Conservation (phyloP, 2,888 invertebrate species). For the Heliconius cydno region DNA sequence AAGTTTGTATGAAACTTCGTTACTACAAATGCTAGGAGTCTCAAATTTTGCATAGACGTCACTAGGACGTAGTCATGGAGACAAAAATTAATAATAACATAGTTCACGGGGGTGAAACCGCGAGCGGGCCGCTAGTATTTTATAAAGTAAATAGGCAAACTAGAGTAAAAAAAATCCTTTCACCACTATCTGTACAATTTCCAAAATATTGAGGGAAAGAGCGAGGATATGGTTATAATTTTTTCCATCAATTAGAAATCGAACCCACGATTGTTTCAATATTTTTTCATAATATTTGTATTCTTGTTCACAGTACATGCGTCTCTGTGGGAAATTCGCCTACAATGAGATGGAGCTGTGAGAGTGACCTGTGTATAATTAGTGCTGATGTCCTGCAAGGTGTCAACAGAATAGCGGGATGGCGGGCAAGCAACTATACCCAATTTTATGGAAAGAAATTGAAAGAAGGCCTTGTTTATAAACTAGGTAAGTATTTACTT, state of each 20-base stretch:
- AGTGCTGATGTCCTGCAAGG: slow-evolving; percentile 86
- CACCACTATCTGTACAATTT: background rate
- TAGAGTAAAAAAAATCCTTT: background rate
- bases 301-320: slow-evolving; percentile 81
- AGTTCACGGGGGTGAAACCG: no score
- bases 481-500: slow-evolving; percentile 82
- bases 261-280: background rate
- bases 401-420: slow-evolving; percentile 87
- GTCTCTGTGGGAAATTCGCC: slow-evolving; percentile 47
- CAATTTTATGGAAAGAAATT: slow-evolving; percentile 93
- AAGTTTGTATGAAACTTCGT: no score
- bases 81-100: no score
- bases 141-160: background rate
- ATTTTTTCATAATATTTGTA: no score
- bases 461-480: slow-evolving; percentile 89
- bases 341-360: slow-evolving; percentile 84
- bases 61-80: no score
- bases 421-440: slow-evolving; percentile 92
- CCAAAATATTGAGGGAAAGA: background rate
- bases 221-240: no score
- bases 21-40: no score
- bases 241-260: no score
- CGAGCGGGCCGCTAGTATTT: no score
- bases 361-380: slow-evolving; percentile 89
- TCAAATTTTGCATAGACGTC: no score